These are phyloP conservation scores for Diglossa brunneiventris DNA, from an alignment of 2,113 vertebrate species.

Conservation along the genomic window DNA sequence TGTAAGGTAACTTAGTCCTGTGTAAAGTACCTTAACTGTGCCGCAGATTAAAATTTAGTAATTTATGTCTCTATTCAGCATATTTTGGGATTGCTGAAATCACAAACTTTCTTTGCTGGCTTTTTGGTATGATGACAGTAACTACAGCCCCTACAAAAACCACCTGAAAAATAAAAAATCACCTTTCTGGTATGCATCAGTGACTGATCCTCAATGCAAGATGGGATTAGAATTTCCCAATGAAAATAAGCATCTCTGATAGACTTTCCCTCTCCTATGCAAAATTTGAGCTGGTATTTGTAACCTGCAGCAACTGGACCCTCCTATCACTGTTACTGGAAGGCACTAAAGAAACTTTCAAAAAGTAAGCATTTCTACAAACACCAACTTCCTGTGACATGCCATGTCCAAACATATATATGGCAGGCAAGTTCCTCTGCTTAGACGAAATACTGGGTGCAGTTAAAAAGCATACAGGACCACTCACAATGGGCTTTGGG, in stretches of 20 bases:
- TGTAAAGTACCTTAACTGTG: not conserved
- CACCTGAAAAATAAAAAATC: not conserved
- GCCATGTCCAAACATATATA: not conserved
- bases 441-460: not conserved
- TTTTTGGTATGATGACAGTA: not conserved
- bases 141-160: not conserved
- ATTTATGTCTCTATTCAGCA: not conserved
- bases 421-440: not conserved
- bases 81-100: not conserved
- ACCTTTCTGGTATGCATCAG: not conserved
- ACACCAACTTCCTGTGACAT: not conserved
- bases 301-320: not conserved
- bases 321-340: not conserved
- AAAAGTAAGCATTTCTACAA: not conserved
- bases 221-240: not conserved
- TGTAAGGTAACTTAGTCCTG: not conserved
- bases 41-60: not conserved
- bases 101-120: not conserved
- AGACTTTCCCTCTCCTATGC: not conserved
- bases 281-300: not conserved
- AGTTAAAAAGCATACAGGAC: not conserved
- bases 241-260: not conserved
- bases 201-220: not conserved
- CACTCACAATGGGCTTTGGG: not conserved
- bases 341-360: not conserved